Evolutionary conservation across 2,797 vertebrate genomes (phyloP).

Genomic region (Phyllotis vaccarum): DNA sequence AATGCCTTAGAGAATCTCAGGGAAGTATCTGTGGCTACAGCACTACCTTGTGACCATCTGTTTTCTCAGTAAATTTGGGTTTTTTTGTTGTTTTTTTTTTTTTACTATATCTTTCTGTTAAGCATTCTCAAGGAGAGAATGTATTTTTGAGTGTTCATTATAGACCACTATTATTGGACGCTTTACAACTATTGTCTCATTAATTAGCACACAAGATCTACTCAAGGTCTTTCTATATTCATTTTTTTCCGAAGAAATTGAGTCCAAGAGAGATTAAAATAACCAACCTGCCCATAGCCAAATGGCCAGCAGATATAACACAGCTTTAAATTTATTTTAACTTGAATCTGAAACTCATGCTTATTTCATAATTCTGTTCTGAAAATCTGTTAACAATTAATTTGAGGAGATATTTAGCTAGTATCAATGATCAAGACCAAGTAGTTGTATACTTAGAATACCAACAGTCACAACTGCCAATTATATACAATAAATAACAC

Average conservation of each 20-base stretch:
- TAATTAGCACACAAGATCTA: constrained; percentile 49
- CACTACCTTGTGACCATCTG: neutral
- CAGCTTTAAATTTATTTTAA: constrained; percentile 52
- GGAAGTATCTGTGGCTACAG: neutral
- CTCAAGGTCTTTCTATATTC: neutral
- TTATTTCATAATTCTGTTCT: constrained; percentile 43
- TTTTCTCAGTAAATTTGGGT: constrained; percentile 37
- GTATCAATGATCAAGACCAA: neutral
- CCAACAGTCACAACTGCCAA: neutral
- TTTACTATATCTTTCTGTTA: neutral
- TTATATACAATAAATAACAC: neutral
- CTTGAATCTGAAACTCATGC: neutral
- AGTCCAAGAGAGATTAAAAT: constrained; percentile 39
- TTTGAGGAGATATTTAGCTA: neutral
- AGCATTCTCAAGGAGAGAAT: constrained; percentile 26
- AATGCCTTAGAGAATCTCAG: neutral
- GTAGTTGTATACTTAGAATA: neutral
- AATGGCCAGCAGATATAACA: constrained; percentile 11
- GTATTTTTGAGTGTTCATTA: constrained; percentile 12
- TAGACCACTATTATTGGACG: neutral
- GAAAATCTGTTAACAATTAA: neutral
- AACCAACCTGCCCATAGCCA: neutral
- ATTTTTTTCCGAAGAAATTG: constrained; percentile 36
- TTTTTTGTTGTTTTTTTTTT: constrained; percentile 48
- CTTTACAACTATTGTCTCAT: constrained; percentile 19